phyloP scores from a whole-genome alignment of 1,140 invertebrate species.

The Drosophila ogumai region DNA sequence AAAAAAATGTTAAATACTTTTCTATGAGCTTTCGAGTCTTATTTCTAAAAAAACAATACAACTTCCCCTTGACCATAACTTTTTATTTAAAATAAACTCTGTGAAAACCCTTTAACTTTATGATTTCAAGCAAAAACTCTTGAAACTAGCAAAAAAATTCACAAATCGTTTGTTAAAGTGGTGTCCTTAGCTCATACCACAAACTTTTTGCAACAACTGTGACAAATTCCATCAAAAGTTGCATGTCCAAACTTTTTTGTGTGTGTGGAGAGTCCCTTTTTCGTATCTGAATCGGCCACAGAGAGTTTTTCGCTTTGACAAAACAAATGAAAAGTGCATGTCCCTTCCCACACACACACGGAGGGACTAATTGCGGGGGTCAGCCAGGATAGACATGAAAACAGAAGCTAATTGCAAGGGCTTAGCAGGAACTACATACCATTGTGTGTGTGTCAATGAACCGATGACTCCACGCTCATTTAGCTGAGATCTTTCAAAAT shows the following conservation, averaged over 20 bases:
- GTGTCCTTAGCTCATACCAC: background rate
- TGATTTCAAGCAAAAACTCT: background rate
- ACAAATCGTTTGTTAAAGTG: constrained; percentile 9
- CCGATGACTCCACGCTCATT: constrained; percentile 16
- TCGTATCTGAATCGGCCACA: constrained; percentile 5
- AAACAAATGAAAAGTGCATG: constrained; percentile 53
- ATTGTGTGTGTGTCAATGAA: constrained; percentile 60
- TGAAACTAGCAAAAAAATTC: constrained; percentile 14
- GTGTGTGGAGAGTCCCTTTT: background rate
- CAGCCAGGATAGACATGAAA: constrained; percentile 31
- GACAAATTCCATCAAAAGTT: constrained; percentile 44
- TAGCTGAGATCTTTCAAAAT: constrained; percentile 17
- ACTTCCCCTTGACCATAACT: too few species aligned
- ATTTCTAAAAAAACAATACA: background rate
- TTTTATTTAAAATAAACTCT: background rate
- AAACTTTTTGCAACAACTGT: constrained; percentile 14
- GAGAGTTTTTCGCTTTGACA: constrained; percentile 11
- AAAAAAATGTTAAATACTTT: background rate
- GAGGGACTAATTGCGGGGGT: constrained; percentile 54
- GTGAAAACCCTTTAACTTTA: background rate
- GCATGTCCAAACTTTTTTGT: constrained; percentile 56
- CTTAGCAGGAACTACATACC: constrained; percentile 24
- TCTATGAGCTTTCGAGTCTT: too few species aligned
- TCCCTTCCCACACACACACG: constrained; percentile 12
- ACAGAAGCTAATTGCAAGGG: constrained; percentile 54